Percentiles rank a stretch among this genome's conserved stretches.
These are phyloP conservation scores for Euplexia lucipara DNA, from an alignment of 2,888 invertebrate genomes.

Conservation along the genomic window DNA sequence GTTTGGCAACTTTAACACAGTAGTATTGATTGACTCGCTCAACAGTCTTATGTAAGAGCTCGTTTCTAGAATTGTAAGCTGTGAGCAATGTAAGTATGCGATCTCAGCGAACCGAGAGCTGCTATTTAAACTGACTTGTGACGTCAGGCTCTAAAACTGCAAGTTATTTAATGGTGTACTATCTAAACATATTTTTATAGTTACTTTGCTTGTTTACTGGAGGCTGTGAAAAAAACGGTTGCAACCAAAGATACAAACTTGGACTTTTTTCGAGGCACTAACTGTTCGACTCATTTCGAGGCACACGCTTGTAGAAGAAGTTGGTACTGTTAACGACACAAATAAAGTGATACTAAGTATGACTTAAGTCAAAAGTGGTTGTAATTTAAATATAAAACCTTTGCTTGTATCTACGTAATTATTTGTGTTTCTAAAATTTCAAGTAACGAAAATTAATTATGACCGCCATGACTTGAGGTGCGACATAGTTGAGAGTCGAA, in stretches of 20 bases:
- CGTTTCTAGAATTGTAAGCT: background rate
- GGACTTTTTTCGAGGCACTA: background rate
- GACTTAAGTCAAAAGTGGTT: background rate
- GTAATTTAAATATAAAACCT: too few species aligned
- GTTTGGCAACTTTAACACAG: conserved; percentile 2
- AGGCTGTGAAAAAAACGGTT: conserved; percentile 35
- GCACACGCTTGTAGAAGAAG: background rate
- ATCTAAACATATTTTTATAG: background rate
- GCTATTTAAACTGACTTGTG: conserved; percentile 22
- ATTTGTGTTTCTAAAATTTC: too few species aligned
- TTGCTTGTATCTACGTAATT: background rate
- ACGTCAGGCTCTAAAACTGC: background rate
- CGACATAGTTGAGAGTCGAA: background rate
- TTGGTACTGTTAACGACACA: background rate
- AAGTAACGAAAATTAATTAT: background rate
- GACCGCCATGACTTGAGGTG: background rate
- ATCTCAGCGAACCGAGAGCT: background rate
- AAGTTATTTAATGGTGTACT: too few species aligned
- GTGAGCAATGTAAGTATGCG: background rate
- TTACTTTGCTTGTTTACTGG: conserved; percentile 10
- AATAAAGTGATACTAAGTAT: background rate
- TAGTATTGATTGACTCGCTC: conserved; percentile 3
- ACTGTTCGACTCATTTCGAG: conserved; percentile 7
- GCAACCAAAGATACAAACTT: conserved; percentile 5
- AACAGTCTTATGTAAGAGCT: conserved; percentile 11